Conservation (phyloP, 2,797 vertebrate genomes). For the Carapus acus region DNA sequence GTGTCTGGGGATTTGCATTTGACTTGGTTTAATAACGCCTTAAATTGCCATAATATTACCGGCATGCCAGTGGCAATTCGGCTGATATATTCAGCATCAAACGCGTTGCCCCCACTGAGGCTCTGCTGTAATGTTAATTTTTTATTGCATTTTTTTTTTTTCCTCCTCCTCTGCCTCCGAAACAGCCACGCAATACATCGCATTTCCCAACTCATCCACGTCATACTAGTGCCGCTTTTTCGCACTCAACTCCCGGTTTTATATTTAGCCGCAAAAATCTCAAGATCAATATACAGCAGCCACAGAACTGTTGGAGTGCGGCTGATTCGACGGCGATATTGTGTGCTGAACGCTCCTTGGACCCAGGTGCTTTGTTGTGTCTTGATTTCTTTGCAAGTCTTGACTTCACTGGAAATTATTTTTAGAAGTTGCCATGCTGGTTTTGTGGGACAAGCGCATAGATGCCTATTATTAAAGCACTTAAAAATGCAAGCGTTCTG, state of each 20-base stretch:
- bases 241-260: no score
- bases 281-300: neutral
- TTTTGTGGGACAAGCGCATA: neutral
- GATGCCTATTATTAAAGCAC: conserved; percentile 1
- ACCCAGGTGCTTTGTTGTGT: no score
- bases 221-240: no score
- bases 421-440: neutral
- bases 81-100: neutral
- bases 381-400: neutral
- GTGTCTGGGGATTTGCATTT: no score
- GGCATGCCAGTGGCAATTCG: neutral
- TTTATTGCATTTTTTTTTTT: neutral
- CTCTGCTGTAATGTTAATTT: no score
- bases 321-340: no score
- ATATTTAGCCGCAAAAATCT: no score
- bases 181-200: neutral
- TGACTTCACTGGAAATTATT: no score
- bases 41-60: no score
- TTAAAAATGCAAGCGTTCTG: neutral
- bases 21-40: no score
- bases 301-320: neutral
- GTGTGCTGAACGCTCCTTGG: no score
- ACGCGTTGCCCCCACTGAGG: neutral
- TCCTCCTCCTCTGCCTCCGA: neutral
- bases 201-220: no score